A percentile compares a stretch with the other conserved stretches of the same genome.
These are phyloP conservation scores for Phlogophora meticulosa DNA, from an alignment of 2,888 invertebrate genomes.

Conservation along the genomic window DNA sequence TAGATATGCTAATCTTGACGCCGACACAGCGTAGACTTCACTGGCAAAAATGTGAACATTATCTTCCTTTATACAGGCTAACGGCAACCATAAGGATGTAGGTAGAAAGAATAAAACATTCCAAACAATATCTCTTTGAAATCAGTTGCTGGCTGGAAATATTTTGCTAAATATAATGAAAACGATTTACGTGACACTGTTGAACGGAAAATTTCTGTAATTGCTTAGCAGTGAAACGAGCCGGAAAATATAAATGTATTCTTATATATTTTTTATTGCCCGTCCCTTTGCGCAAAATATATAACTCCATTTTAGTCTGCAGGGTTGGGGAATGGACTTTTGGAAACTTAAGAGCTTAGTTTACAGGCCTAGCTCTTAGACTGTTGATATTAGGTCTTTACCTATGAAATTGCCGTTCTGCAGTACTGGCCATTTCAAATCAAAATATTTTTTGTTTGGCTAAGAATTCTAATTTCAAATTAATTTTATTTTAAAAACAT, in stretches of 20 bases:
- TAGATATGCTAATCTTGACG: constrained; percentile 55
- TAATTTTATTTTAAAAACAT: no score
- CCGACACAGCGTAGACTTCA: constrained; percentile 17
- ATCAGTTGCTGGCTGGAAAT: constrained; percentile 14
- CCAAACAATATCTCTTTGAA: constrained; percentile 28
- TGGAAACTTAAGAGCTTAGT: neutral
- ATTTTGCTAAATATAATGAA: constrained; percentile 11
- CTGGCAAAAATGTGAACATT: constrained; percentile 50
- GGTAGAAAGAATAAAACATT: constrained; percentile 21
- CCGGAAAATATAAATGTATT: constrained; percentile 28
- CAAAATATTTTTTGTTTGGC: no score
- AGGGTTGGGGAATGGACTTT: neutral
- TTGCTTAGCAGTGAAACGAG: constrained; percentile 35
- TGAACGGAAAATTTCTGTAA: constrained; percentile 19
- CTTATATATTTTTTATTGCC: constrained; percentile 25
- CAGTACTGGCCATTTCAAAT: no score
- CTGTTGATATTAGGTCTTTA: no score
- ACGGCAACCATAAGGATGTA: constrained; percentile 13
- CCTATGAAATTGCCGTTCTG: no score
- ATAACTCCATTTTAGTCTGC: neutral
- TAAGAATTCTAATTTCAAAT: no score
- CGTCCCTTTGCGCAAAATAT: neutral
- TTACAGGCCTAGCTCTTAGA: neutral
- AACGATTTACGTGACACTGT: constrained; percentile 12
- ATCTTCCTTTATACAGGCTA: constrained; percentile 10